phyloP scores from a whole-genome alignment of 2,888 invertebrate genomes.

The Nysson spinosus region DNA sequence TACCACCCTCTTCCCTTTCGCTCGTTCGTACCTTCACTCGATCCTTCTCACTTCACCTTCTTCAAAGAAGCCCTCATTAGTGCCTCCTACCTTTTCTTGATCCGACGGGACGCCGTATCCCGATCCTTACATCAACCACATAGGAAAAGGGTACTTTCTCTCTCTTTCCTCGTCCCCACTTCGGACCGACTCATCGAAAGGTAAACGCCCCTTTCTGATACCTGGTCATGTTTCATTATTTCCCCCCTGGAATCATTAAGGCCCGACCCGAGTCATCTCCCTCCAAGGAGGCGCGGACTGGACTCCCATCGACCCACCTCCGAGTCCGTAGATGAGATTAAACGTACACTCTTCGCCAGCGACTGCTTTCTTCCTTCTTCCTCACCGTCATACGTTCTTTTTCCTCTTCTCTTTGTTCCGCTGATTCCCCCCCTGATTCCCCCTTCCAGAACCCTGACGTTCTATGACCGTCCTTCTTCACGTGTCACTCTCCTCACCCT shows the following conservation, averaged over 20 bases:
- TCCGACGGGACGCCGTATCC: conserved; percentile 53
- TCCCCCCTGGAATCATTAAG: conserved; percentile 72
- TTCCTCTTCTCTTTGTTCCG: neutral
- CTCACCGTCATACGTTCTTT: conserved; percentile 7
- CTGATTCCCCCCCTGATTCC: too few species aligned
- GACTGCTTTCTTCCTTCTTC: too few species aligned
- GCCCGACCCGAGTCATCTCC: conserved; percentile 65
- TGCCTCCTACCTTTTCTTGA: conserved; percentile 61
- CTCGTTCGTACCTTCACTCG: conserved; percentile 19
- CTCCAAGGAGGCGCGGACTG: conserved; percentile 55
- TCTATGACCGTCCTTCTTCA: too few species aligned
- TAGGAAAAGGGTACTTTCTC: conserved; percentile 53
- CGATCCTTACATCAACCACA: conserved; percentile 59
- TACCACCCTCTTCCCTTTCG: conserved; percentile 1
- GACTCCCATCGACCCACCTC: conserved; percentile 56
- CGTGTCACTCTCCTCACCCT: too few species aligned
- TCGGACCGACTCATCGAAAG: too few species aligned
- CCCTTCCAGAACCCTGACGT: too few species aligned
- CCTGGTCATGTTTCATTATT: conserved; percentile 74
- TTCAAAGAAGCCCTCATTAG: conserved; percentile 67
- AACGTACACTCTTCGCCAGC: conserved; percentile 56
- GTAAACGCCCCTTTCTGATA: conserved; percentile 71
- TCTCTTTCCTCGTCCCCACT: too few species aligned
- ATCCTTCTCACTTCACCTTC: conserved; percentile 15
- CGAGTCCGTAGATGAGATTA: conserved; percentile 51